A percentile compares a stretch with the other conserved stretches of the same genome.
Conservation (phyloP, 2,888 invertebrate genomes). For the Micoletzkya japonica region DNA sequence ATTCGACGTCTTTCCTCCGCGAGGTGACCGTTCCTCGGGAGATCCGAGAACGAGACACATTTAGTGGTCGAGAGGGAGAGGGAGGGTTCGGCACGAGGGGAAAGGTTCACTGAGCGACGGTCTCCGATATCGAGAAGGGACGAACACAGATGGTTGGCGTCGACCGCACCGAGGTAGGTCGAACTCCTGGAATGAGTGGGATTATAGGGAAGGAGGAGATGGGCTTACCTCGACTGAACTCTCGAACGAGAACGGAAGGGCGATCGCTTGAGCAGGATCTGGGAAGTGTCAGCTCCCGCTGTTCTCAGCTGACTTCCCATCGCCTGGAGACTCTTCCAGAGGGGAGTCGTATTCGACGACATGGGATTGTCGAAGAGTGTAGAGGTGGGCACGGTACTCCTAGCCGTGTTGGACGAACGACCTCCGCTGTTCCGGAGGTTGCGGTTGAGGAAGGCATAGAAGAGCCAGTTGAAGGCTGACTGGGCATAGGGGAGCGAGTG, state of each 20-base stretch:
- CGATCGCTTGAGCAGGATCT: constrained; percentile 49
- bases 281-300: constrained; percentile 51
- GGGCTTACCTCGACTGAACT: constrained; percentile 49
- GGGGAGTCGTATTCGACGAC: constrained; percentile 39
- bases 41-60: constrained; percentile 28
- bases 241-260: constrained; percentile 51
- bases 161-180: constrained; percentile 19
- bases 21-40: neutral
- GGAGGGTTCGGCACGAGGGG: constrained; percentile 22
- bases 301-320: constrained; percentile 55
- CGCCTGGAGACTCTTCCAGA: constrained; percentile 56
- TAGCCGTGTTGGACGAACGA: constrained; percentile 9
- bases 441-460: constrained; percentile 61
- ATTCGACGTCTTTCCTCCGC: neutral
- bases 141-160: constrained; percentile 22
- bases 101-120: constrained; percentile 14
- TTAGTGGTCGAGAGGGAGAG: constrained; percentile 4
- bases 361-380: constrained; percentile 29
- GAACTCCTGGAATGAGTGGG: constrained; percentile 18
- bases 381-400: constrained; percentile 21
- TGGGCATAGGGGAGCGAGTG: constrained; percentile 61
- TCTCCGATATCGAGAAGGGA: constrained; percentile 24
- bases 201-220: neutral
- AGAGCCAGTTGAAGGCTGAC: constrained; percentile 62
- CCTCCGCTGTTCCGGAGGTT: constrained; percentile 42